Conservation (phyloP, 23 tunicate genomes). For the Trididemnum clinides region DNA sequence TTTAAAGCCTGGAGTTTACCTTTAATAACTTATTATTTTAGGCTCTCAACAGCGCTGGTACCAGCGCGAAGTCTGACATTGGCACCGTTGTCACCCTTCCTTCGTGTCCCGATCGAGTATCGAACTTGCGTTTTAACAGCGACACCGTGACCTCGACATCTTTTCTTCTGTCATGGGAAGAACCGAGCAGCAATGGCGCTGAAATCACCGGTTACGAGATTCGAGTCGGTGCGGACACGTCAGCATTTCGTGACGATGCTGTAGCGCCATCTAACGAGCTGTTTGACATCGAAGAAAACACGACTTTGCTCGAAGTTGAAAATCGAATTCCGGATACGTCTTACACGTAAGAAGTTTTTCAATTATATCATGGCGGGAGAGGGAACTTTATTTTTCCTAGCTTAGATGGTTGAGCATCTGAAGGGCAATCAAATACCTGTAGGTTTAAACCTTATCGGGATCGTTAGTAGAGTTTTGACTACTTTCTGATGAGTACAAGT, state of each 20-base stretch:
- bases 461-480: no score
- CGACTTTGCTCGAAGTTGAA: not conserved
- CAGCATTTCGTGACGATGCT: not conserved
- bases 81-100: slow-evolving; percentile 52
- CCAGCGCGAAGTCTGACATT: slow-evolving; percentile 65
- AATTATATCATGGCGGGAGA: no score
- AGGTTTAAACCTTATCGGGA: no score
- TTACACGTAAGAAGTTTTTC: slow-evolving; percentile 42
- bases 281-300: slow-evolving; percentile 11
- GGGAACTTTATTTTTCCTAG: no score
- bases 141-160: slow-evolving; percentile 4
- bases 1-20: not conserved
- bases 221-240: slow-evolving; percentile 5
- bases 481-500: no score
- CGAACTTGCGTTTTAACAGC: slow-evolving; percentile 24
- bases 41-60: slow-evolving; percentile 56
- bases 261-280: not conserved
- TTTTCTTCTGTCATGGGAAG: slow-evolving; percentile 55
- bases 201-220: slow-evolving; percentile 41
- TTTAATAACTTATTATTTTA: not conserved
- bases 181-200: slow-evolving; percentile 45
- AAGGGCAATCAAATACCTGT: no score
- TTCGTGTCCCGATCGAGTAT: slow-evolving; percentile 56
- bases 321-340: slow-evolving; percentile 48
- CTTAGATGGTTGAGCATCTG: no score